phyloP scores from a whole-genome alignment of 2,113 vertebrate species.

The Falcunculus frontatus region DNA sequence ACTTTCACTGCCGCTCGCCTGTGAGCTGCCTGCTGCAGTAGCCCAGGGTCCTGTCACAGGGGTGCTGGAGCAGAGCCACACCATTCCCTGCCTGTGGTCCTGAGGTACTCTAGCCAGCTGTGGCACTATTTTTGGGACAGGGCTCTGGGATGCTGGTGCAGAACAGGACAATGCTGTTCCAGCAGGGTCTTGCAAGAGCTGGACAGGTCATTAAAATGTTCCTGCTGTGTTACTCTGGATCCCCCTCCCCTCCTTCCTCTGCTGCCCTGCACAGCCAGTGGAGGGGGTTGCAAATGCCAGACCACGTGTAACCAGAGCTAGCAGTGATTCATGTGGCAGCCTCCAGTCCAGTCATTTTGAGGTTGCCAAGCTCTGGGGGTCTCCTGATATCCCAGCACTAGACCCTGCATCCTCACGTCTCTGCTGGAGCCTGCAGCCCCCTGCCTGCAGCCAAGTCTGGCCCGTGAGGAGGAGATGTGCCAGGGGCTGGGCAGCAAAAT shows the following conservation, averaged over 20 bases:
- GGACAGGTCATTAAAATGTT: slow-evolving; percentile 57
- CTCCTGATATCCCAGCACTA: background rate
- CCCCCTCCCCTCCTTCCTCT: background rate
- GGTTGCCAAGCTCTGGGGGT: background rate
- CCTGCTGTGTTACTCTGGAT: background rate
- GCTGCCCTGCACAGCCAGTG: background rate
- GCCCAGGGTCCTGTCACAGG: background rate
- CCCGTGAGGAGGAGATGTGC: background rate
- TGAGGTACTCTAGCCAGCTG: background rate
- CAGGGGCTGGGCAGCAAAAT: background rate
- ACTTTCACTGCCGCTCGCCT: background rate
- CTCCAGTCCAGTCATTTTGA: background rate
- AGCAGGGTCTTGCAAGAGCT: background rate
- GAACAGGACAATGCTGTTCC: background rate
- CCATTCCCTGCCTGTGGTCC: background rate
- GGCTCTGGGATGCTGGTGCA: background rate
- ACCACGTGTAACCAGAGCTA: background rate
- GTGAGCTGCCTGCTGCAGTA: background rate
- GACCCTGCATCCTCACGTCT: background rate
- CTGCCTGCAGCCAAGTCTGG: background rate
- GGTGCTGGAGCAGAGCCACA: background rate
- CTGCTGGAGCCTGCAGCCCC: background rate
- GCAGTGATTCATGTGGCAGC: background rate
- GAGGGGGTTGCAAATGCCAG: accelerated
- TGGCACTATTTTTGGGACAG: background rate